Base-by-base conservation (phyloP, 2,113 vertebrate genomes). In the Rhombomys opimus region DNA sequence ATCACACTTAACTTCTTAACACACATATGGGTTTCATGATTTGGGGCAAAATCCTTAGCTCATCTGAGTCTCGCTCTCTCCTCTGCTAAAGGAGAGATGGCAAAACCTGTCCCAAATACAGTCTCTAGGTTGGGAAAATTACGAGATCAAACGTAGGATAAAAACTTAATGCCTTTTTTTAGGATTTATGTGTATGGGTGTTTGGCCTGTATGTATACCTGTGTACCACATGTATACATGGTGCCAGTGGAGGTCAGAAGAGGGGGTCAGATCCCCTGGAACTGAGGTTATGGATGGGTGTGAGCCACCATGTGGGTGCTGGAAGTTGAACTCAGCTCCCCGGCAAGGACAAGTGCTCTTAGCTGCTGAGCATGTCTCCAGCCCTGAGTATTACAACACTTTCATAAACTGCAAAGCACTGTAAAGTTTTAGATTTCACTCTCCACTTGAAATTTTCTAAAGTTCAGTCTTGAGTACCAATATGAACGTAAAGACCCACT, bases 391-490 rank as follows among this genome's bases (percentile, higher is more conserved):
- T 63, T 63, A 23, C 18, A 63, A 8, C 61, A 23, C 20, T 6
- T 63, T 63, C 23, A 25, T 63, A 63, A 63, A 63, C 61, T 63
- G 20, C 61, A 63, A 63, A 63, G 20, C 61, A 63, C 22, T 63
- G 61, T 63, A 22, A 23, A 25, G 77, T 35, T 82, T 86, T 46
- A 91, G 46, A 46, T 46, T 46, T 46, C 46, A 5, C 46, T 46
- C 46, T 46, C 46, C 46, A 46, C 46, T 5, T 46, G 23, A 57
- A 91, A 11, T 2, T 70, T 93, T 91, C 65, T 85, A 87, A 76
- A 97, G 68, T 61, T 90, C 82, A 82, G 5, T 77, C 92, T 97
- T 96, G 93, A 91, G 57, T 86, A 67, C 67, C 38, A 90, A 67
- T 77, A 75, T 38, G 61, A 97, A 93, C 30, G 70, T 92, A 32